phyloP scores from a whole-genome alignment of 2,888 invertebrate genomes.

The Cecidostiba fungosa region DNA sequence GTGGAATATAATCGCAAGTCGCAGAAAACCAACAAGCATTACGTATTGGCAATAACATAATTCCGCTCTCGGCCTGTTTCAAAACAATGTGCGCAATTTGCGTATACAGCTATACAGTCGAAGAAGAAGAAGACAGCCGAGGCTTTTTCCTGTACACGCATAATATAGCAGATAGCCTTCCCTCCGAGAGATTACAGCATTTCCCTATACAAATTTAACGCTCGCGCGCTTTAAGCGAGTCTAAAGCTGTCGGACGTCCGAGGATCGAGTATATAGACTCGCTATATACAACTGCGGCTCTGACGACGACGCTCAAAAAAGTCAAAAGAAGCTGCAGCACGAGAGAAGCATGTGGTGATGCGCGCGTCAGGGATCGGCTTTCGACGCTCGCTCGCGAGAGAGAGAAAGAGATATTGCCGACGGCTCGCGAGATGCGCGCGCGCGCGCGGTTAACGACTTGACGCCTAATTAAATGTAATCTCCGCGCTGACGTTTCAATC shows the following conservation, averaged over 20 bases:
- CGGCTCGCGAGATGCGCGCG: slow-evolving; percentile 57
- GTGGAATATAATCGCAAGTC: not conserved
- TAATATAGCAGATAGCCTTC: not conserved
- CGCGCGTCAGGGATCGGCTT: slow-evolving; percentile 63
- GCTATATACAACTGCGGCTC: too few relatives aligned
- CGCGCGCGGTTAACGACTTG: slow-evolving; percentile 66
- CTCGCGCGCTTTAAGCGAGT: slow-evolving; percentile 39
- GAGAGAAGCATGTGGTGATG: slow-evolving; percentile 26
- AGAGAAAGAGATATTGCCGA: slow-evolving; percentile 65
- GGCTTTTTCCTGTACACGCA: not conserved
- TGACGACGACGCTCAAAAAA: not conserved
- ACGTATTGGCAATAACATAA: not conserved
- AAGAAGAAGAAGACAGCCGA: not conserved
- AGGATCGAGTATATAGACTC: slow-evolving; percentile 53
- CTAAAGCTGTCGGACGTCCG: slow-evolving; percentile 55
- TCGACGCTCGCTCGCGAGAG: slow-evolving; percentile 31
- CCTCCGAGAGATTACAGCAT: slow-evolving; percentile 24
- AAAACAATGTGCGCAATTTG: slow-evolving; percentile 11
- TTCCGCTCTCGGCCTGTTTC: not conserved
- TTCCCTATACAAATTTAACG: slow-evolving; percentile 44
- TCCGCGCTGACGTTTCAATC: slow-evolving; percentile 67
- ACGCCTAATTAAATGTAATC: slow-evolving; percentile 69
- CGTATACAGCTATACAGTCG: not conserved
- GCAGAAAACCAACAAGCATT: not conserved
- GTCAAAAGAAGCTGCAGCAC: not conserved